Evolutionary conservation across 2,113 vertebrate genomes (phyloP).

Genomic region (Chaetura pelagica): DNA sequence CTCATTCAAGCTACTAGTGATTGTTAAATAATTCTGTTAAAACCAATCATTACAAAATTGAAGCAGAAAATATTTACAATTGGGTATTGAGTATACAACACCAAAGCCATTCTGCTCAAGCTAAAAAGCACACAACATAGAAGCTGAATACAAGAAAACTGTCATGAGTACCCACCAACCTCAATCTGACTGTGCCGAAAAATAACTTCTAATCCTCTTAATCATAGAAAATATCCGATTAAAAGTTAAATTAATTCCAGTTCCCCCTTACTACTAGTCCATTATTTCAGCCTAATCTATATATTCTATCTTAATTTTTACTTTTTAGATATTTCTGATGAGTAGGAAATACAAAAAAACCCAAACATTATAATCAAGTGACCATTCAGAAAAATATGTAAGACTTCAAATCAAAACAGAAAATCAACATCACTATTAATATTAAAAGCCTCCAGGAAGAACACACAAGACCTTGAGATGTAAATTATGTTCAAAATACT

Average conservation of each 20-base stretch:
- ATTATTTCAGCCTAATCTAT: not conserved
- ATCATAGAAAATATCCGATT: not conserved
- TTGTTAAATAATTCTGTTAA: not conserved
- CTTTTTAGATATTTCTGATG: not conserved
- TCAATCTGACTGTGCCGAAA: not conserved
- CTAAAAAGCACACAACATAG: not conserved
- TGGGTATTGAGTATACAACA: not conserved
- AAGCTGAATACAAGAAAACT: rapidly evolving
- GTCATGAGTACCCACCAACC: not conserved
- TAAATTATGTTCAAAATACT: not conserved
- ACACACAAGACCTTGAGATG: not conserved
- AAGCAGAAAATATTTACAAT: not conserved
- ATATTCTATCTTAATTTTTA: not conserved
- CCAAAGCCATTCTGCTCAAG: not conserved
- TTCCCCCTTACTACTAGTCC: not conserved
- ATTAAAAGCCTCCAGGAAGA: not conserved
- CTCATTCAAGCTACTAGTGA: not conserved
- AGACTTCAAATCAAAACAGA: not conserved
- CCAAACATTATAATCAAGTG: not conserved
- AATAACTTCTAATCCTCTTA: not conserved
- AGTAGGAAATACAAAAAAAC: not conserved
- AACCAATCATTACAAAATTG: not conserved
- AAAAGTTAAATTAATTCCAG: rapidly evolving
- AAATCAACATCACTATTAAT: not conserved
- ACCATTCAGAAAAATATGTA: not conserved